Evolutionary conservation across 1,140 invertebrate genomes (phyloP).

Genomic region (Drosophila leontia): DNA sequence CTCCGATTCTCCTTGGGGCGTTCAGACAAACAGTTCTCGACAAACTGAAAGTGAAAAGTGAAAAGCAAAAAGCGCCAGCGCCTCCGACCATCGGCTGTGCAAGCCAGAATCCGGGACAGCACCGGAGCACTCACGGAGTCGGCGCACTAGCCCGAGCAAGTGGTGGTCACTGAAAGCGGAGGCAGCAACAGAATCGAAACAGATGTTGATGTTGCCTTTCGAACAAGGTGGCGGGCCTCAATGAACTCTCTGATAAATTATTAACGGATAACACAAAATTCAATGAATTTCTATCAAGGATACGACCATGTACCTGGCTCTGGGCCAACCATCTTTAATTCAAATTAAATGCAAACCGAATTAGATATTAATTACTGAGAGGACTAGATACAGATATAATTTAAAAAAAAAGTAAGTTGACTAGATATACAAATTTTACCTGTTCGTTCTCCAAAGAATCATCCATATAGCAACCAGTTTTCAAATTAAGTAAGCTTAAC

Average conservation of each 20-base stretch:
- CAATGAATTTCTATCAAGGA: conserved; percentile 14
- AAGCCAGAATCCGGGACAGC: conserved; percentile 68
- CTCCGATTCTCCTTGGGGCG: conserved; percentile 36
- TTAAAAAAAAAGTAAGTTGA: no score
- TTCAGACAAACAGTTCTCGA: conserved; percentile 77
- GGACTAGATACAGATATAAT: background rate
- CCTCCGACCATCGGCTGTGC: conserved; percentile 30
- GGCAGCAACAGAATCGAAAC: conserved; percentile 35
- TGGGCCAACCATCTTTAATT: background rate
- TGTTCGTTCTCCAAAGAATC: background rate
- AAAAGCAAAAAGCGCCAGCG: conserved; percentile 64
- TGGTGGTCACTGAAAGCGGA: conserved; percentile 62
- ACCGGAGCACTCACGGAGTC: conserved; percentile 50
- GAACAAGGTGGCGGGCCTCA: conserved; percentile 28
- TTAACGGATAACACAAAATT: conserved; percentile 11
- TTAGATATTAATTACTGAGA: no score
- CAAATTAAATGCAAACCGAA: background rate
- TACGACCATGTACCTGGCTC: background rate
- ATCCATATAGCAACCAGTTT: background rate
- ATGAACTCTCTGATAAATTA: conserved; percentile 27
- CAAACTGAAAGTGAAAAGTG: conserved; percentile 77
- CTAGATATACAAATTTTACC: no score
- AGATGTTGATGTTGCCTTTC: conserved; percentile 53
- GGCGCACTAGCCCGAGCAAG: conserved; percentile 62
- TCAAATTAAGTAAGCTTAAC: background rate